Base-by-base conservation (phyloP, 2,113 vertebrate species). In the Dryoscopus gambensis region DNA sequence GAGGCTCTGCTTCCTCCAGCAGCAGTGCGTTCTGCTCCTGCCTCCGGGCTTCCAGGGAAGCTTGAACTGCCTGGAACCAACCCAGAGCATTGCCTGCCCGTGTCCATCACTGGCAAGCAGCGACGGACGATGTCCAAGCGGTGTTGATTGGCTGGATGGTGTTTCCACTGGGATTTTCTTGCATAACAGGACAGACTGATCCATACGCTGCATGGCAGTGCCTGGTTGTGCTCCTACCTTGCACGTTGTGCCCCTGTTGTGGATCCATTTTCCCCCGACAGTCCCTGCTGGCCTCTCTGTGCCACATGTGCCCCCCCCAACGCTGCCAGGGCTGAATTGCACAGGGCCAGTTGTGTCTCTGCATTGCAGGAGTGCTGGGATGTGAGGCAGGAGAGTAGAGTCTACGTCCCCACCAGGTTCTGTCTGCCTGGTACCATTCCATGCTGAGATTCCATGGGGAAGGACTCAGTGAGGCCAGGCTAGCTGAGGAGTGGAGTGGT, bases 111-210 rank as follows among this genome's bases (percentile, higher is more conserved):
- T 62, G 64, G 64, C 28, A 30, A n/a, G 70, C 50, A 27, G 71
- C 1, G 1, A 4, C 0, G 1, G 52, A 39, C 33, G 22, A n/a
- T 15, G 44, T 50, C 68, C 1, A 3, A 27, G 67, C 0, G 0
- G 5, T 39, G 8, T 53, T 76, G 62, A 3, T 27, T 33, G 28
- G 3, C 25, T 33, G 68, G 46, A 16, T 57, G 44, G 21, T 19
- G 64, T 79, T 86, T 62, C 13, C 27, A 39, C 22, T 46, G 21
- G 55, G 15, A 50, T 42, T 74, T 50, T 46, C n/a, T 27, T 39
- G 37, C 24, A 2, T 14, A 70, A 0, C 46, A 16, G 84, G 56
- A 24, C 24, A 35, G 67, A 49, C 16, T 33, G 18, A 33, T 30
- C 31, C 6, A 2, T 39, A 10, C 7, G 0, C 52, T 37, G 31